Conservation (phyloP, 2,888 invertebrate species). For the Drosophila pseudotalamancana region DNA sequence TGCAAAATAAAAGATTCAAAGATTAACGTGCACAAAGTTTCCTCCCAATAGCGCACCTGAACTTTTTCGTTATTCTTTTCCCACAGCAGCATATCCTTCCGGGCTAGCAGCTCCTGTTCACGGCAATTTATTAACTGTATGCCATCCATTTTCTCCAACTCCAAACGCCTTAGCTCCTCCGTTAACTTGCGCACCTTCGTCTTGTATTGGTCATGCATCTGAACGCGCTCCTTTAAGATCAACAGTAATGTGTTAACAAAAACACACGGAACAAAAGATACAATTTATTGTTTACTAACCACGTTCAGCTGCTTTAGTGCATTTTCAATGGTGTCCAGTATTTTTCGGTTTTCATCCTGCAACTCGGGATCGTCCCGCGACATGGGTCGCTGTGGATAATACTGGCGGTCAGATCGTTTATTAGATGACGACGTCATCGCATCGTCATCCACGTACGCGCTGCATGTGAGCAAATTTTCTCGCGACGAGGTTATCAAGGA, state of each 20-base stretch:
- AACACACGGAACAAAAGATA: background rate
- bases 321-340: conserved; percentile 89
- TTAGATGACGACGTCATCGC: conserved; percentile 74
- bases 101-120: conserved; percentile 84
- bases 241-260: background rate
- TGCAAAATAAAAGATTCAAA: background rate
- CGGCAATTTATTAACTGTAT: conserved; percentile 86
- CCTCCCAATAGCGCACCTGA: conserved; percentile 73
- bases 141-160: conserved; percentile 85
- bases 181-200: conserved; percentile 83
- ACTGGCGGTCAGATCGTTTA: conserved; percentile 81
- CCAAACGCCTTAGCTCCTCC: conserved; percentile 85
- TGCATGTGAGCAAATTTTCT: conserved; percentile 87
- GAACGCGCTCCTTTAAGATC: conserved; percentile 84
- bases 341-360: conserved; percentile 88
- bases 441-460: conserved; percentile 82
- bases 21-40: conserved; percentile 9
- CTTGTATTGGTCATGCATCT: conserved; percentile 84
- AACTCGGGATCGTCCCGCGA: conserved; percentile 87
- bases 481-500: conserved; percentile 91
- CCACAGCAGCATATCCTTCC: conserved; percentile 84
- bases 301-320: conserved; percentile 87
- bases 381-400: conserved; percentile 82
- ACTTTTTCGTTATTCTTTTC: conserved; percentile 84
- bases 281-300: conserved; percentile 56